phyloP scores from a whole-genome alignment of 2,797 vertebrate species.

The Clarias laeviceps region DNA sequence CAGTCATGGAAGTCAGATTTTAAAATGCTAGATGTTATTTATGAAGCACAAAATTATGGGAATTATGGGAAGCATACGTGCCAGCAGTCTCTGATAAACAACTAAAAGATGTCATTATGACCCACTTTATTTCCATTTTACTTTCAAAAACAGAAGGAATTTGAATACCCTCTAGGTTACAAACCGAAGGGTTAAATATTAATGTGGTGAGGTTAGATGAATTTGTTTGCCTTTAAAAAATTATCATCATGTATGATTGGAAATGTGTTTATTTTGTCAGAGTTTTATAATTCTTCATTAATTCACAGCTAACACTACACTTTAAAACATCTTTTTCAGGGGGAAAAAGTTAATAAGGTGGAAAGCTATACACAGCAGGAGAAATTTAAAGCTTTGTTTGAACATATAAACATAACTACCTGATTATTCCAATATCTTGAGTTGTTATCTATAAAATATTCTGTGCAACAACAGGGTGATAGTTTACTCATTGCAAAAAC shows the following conservation, averaged over 20 bases:
- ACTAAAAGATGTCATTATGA: not conserved
- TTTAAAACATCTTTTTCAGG: not conserved
- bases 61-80: not conserved
- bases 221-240: not conserved
- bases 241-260: too few species aligned
- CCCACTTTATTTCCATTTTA: not conserved
- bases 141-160: not conserved
- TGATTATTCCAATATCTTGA: not conserved
- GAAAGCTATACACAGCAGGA: not conserved
- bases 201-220: not conserved
- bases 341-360: not conserved
- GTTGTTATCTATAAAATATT: not conserved
- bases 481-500: not conserved
- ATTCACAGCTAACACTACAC: not conserved
- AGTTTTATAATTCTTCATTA: not conserved
- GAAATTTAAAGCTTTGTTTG: not conserved
- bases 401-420: not conserved
- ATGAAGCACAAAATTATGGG: constrained; percentile 11
- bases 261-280: not conserved
- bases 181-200: not conserved
- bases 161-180: not conserved
- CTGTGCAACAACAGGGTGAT: not conserved
- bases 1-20: not conserved
- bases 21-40: constrained; percentile 11
- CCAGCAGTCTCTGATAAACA: constrained; percentile 14